Conservation (phyloP, 1,140 invertebrate species). For the Harlomillsia oculata region DNA sequence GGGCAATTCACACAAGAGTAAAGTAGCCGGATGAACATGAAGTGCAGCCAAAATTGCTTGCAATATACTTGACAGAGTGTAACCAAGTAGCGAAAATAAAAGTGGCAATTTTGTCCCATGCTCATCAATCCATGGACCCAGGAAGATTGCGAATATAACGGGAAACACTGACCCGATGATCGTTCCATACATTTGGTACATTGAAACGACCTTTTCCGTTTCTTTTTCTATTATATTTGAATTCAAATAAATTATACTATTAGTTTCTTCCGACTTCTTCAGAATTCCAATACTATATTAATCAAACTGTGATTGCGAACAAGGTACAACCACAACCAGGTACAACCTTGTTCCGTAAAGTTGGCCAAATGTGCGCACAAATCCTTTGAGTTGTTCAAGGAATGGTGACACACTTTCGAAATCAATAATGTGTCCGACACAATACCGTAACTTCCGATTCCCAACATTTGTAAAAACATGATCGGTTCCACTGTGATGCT, state of each 20-base stretch:
- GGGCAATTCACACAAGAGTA: background rate
- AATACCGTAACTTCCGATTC: background rate
- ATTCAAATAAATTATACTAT: background rate
- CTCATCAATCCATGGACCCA: background rate
- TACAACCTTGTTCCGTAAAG: background rate
- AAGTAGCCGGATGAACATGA: background rate
- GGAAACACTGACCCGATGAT: background rate
- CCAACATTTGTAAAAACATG: background rate
- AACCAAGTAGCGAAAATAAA: background rate
- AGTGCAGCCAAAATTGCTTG: background rate
- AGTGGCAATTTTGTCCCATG: background rate
- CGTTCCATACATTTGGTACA: slow-evolving; percentile 6
- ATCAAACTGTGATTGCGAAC: background rate
- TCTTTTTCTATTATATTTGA: slow-evolving; percentile 4
- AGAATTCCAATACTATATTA: background rate
- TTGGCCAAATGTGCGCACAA: background rate
- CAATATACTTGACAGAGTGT: background rate
- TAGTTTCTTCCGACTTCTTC: background rate
- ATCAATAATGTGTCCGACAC: background rate
- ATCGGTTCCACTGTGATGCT: slow-evolving; percentile 5
- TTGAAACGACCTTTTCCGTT: background rate
- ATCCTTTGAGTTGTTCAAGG: background rate
- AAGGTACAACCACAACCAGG: background rate
- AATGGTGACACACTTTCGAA: background rate
- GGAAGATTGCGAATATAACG: background rate